Evolutionary conservation across 2,888 invertebrate genomes (phyloP), one percentile per base, ranked within the genome.

Genomic region (Tipula unca): DNA sequence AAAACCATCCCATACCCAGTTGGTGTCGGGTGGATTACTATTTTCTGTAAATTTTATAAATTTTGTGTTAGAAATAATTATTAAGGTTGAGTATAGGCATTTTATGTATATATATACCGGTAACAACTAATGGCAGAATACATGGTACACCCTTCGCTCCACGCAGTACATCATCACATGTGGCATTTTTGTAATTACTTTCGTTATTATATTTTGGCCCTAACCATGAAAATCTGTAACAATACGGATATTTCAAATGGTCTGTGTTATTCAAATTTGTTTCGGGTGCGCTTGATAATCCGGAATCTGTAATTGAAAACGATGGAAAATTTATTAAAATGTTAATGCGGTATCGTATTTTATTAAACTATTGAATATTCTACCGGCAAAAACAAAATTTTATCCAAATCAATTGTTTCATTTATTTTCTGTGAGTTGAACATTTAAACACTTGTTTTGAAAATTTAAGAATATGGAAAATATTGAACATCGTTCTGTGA

Each of bases 191-290:
- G 86, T 93, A 92, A 1, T 89, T 89, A 87, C 92, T 93, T 29
- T 91, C 90, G 87, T 94, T 93, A 88, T 92, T 92, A 87, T 89
- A 94, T 87, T 92, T 91, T 0, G 94, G 93, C 0, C 95, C 95
- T 1, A 95, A 90, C 95, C 95, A 95, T 0, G 94, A 94, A 88
- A 94, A 94, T 87, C 93, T 92, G 89, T 93, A 94, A 88, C 95
- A 95, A 88, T 92, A 92, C 0, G 91, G 89, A 85, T 36, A 20
- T 35, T 20, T 36, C 39, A 36, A 32, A 84, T 36, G 20, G 32
- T 84, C 84, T 17, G 84, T 84, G 10, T 36, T 84, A 84, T 84
- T 84, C 32, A 32, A 17, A n/a, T 83, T 83, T 29, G 35, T 83
- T 83, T 83, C n/a, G n/a, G 29, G 32, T 1, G 35, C n/a, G 1